Evolutionary conservation across 2,113 vertebrate genomes (phyloP), one percentile per base, ranked within the genome.

Genomic region (Anoplopoma fimbria): DNA sequence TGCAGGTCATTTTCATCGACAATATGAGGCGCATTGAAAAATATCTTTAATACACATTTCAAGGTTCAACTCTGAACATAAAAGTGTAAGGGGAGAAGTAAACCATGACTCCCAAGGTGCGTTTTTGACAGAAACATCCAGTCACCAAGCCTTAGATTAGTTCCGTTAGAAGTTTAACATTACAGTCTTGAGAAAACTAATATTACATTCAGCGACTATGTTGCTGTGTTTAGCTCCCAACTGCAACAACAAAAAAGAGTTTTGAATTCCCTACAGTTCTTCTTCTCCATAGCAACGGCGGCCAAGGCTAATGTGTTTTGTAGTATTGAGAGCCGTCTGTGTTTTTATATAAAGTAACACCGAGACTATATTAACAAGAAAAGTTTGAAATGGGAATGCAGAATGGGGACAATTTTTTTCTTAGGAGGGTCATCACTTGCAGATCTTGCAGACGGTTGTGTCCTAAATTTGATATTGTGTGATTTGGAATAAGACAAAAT

Each of bases 161-260:
- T 14, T 29, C 4, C 25, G 6, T 29, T 27, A 13, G 21, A 82
- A 67, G n/a, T 61, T 33, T 5, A 75, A 38, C 60, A 83, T 83
- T 67, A 75, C 36, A 19, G 31, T 6, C 8, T 42, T 45, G 36
- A 68, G 6, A 57, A 63, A 72, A 2, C 33, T 25, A 34, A n/a
- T 55, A 25, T 58, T 40, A 51, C 40, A 61, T 69, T 29, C 61
- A 36, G 13, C 34, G 17, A 17, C 36, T 4, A 17, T 17, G 65
- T 51, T 70, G 42, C 36, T 9, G 4, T 25, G 38, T 67, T 69
- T 33, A 31, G 1, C 36, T 49, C 23, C 40, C 27, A 13, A 47
- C n/a, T 29, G 12, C 47, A 10, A 40, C n/a, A 34, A 25, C 19
- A 31, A 25, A 49, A 31, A 25, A 49, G 23, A 15, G 6, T 57